Conservation (phyloP, 1,140 invertebrate species). For the Leptestheria dahalacensis region DNA sequence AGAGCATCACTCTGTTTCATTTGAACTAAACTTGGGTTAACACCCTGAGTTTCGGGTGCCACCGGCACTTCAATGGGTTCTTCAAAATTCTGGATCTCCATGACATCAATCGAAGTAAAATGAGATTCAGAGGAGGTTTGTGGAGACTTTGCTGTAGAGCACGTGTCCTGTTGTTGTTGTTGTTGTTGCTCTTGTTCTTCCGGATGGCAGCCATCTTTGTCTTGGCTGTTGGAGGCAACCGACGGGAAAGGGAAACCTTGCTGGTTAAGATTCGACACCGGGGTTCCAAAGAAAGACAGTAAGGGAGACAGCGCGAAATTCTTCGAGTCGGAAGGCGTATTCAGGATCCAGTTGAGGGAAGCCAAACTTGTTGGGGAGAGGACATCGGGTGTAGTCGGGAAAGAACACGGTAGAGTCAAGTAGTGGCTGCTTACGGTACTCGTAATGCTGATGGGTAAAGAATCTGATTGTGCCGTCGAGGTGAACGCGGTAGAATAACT, state of each 20-base stretch:
- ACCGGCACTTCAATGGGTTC: constrained; percentile 30
- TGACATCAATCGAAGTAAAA: constrained; percentile 27
- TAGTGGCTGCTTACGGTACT: neutral
- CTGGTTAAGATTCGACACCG: constrained; percentile 20
- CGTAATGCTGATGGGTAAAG: neutral
- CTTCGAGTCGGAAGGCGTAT: constrained; percentile 32
- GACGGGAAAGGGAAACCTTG: constrained; percentile 18
- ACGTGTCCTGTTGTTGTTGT: constrained; percentile 16
- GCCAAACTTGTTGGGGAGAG: constrained; percentile 18
- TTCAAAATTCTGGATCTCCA: constrained; percentile 5
- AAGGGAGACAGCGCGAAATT: constrained; percentile 39
- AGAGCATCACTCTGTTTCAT: constrained; percentile 24
- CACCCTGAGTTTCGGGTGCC: constrained; percentile 20
- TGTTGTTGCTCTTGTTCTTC: constrained; percentile 23
- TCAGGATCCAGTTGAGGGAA: constrained; percentile 14
- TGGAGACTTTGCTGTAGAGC: constrained; percentile 2
- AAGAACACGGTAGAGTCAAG: constrained; percentile 15
- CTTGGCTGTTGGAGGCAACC: constrained; percentile 21
- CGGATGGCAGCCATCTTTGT: constrained; percentile 23
- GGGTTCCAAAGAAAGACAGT: constrained; percentile 32
- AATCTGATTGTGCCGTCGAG: neutral
- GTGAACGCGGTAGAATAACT: neutral
- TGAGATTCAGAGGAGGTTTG: constrained; percentile 26
- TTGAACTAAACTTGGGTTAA: constrained; percentile 24
- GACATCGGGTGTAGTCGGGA: constrained; percentile 21